A percentile compares a stretch with the other conserved stretches of the same genome.
These are phyloP conservation scores for Leucania comma DNA, from an alignment of 2,888 invertebrate species.

Conservation along the genomic window DNA sequence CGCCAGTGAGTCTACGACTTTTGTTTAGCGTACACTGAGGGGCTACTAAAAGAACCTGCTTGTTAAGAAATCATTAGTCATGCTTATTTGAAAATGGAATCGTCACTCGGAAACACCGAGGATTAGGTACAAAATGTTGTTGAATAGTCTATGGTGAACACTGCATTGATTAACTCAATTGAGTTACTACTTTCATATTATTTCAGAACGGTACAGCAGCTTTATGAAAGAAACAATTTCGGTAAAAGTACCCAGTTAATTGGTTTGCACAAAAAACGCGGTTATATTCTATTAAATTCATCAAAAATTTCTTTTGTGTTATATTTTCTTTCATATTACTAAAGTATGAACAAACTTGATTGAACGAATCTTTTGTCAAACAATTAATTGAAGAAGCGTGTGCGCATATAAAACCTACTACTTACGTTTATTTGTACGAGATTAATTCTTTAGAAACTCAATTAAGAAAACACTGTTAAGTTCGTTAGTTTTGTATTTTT, in stretches of 20 bases:
- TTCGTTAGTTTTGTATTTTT: background rate
- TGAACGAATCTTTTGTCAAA: constrained; percentile 33
- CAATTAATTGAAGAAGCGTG: constrained; percentile 8
- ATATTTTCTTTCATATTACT: constrained; percentile 20
- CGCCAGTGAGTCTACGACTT: constrained; percentile 83
- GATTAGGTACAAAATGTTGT: constrained; percentile 40
- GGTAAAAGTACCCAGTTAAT: constrained; percentile 20
- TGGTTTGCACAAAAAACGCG: constrained; percentile 21
- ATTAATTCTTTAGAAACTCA: background rate
- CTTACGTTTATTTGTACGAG: background rate
- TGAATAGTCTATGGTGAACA: constrained; percentile 22
- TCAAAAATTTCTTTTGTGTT: constrained; percentile 33
- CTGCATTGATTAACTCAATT: constrained; percentile 35
- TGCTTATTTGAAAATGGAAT: constrained; percentile 80
- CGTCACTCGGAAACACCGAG: constrained; percentile 52
- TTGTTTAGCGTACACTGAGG: constrained; percentile 82
- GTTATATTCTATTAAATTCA: constrained; percentile 24
- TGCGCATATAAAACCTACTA: constrained; percentile 2
- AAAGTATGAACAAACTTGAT: constrained; percentile 27
- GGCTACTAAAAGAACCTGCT: constrained; percentile 84
- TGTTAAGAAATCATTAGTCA: constrained; percentile 87
- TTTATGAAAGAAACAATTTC: constrained; percentile 6
- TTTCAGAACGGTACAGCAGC: constrained; percentile 12
- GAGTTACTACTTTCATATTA: constrained; percentile 29
- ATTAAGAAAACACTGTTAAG: background rate